phyloP scores from a whole-genome alignment of 2,113 vertebrate genomes.

The Hipposideros armiger region DNA sequence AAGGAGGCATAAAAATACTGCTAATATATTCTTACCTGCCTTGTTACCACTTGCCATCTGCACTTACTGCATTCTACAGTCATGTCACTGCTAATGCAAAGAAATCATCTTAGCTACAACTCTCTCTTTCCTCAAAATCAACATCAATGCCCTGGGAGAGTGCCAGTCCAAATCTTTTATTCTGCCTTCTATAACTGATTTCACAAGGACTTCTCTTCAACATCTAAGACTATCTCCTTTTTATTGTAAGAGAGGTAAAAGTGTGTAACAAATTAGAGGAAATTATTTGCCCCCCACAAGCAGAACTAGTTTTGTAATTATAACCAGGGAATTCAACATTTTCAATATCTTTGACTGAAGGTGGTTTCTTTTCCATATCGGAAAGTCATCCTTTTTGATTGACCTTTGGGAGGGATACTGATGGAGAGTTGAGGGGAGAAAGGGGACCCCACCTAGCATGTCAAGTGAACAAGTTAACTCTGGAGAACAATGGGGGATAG shows the following conservation, averaged over 20 bases:
- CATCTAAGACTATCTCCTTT: neutral
- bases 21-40: conserved; percentile 62
- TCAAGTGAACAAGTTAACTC: neutral
- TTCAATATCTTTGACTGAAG: neutral
- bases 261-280: neutral
- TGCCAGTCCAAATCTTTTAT: neutral
- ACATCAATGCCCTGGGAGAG: neutral
- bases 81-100: conserved; percentile 38
- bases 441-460: neutral
- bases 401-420: neutral
- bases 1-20: conserved; percentile 42
- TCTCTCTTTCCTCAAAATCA: conserved; percentile 17
- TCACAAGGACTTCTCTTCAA: neutral
- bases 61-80: conserved; percentile 46
- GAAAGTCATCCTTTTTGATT: neutral
- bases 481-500: neutral
- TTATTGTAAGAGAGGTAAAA: neutral
- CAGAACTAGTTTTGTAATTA: neutral
- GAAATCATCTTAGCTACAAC: conserved; percentile 50
- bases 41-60: conserved; percentile 63
- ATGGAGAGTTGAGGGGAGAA: neutral
- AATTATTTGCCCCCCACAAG: neutral
- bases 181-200: neutral
- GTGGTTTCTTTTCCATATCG: neutral
- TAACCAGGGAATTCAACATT: neutral